Evolutionary conservation across 2,888 invertebrate species (phyloP).

Genomic region (Melinaea menophilus): DNA sequence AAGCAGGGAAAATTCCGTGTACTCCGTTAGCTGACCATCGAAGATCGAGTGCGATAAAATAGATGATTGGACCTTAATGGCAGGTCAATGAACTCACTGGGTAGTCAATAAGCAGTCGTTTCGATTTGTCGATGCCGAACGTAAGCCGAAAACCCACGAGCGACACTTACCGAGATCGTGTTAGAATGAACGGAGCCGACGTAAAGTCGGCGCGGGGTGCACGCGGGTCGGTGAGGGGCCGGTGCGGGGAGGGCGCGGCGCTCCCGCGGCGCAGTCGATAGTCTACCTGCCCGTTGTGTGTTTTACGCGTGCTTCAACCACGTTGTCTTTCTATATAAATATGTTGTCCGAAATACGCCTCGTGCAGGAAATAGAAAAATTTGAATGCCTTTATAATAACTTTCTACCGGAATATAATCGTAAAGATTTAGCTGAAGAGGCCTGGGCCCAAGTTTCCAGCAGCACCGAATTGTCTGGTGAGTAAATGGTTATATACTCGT

Average conservation of each 20-base stretch:
- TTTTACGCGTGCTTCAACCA: conserved; percentile 11
- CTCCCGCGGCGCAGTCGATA: conserved; percentile 22
- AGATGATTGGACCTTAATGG: too few species aligned
- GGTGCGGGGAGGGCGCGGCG: conserved; percentile 38
- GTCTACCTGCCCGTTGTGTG: conserved; percentile 30
- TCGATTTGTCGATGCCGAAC: too few species aligned
- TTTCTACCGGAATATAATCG: conserved; percentile 43
- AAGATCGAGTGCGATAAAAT: too few species aligned
- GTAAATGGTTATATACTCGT: neutral
- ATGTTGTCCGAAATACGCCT: conserved; percentile 44
- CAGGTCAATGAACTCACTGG: too few species aligned
- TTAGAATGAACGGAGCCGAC: conserved; percentile 9
- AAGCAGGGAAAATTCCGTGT: too few species aligned
- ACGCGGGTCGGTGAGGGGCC: conserved; percentile 29
- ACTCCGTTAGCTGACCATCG: too few species aligned
- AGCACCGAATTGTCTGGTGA: conserved; percentile 39
- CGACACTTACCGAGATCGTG: neutral
- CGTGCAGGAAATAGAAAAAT: conserved; percentile 42
- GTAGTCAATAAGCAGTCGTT: too few species aligned
- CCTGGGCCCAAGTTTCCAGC: conserved; percentile 40
- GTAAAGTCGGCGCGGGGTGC: conserved; percentile 22
- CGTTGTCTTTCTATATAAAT: conserved; percentile 6
- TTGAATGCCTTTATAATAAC: conserved; percentile 42
- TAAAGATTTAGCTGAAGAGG: conserved; percentile 43
- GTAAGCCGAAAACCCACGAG: too few species aligned